Evolutionary conservation across 2,797 vertebrate genomes (phyloP).

Genomic region (Melanotaenia parkinsoni): DNA sequence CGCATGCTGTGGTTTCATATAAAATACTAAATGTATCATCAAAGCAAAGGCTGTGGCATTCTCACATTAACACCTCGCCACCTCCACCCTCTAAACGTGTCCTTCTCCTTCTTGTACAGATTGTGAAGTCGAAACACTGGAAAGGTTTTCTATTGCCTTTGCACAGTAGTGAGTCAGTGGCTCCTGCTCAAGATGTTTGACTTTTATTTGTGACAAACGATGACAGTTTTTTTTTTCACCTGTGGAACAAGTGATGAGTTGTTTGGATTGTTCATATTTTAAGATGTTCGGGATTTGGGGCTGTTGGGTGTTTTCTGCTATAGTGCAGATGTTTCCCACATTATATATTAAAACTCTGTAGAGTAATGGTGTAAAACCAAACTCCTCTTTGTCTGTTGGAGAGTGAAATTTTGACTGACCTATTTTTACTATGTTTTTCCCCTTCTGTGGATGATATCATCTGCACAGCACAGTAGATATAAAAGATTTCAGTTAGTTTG

Average conservation of each 20-base stretch:
- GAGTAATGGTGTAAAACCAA: not conserved
- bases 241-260: slow-evolving; percentile 47
- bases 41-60: slow-evolving; percentile 41
- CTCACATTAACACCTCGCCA: slow-evolving; percentile 24
- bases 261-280: slow-evolving; percentile 7
- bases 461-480: slow-evolving; percentile 9
- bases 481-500: slow-evolving; percentile 2
- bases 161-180: slow-evolving; percentile 68
- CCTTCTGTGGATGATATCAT: slow-evolving; percentile 12
- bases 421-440: slow-evolving; percentile 16
- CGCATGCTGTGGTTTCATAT: slow-evolving; percentile 58
- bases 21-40: slow-evolving; percentile 70
- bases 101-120: slow-evolving; percentile 55
- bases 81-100: slow-evolving; percentile 6
- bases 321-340: not conserved
- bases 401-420: slow-evolving; percentile 4
- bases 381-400: not conserved
- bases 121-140: slow-evolving; percentile 54
- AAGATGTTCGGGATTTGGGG: slow-evolving; percentile 1
- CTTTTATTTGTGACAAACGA: slow-evolving; percentile 29
- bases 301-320: not conserved
- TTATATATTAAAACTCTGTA: not conserved
- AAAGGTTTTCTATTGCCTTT: slow-evolving; percentile 38
- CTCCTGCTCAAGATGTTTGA: slow-evolving; percentile 36
- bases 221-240: slow-evolving; percentile 29